Evolutionary conservation across 2,888 invertebrate genomes (phyloP), one percentile per base, ranked within the genome.

Genomic region (Carterocephalus palaemon): DNA sequence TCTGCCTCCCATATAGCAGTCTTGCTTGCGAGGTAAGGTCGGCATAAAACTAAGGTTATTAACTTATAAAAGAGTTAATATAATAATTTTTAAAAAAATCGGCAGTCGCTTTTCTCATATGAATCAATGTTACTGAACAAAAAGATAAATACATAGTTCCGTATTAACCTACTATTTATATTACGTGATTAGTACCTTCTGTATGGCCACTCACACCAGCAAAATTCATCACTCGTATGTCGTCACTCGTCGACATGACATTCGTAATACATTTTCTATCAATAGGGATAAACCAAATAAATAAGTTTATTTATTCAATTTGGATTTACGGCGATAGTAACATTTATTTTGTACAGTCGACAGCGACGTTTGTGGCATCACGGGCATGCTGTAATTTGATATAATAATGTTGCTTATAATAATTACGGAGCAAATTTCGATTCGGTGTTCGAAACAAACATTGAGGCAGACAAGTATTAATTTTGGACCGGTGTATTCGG

Each of bases 361-460:
- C 15, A 29, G n/a, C n/a, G 36, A 24, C 36, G 24, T n/a, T 37
- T 17, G 16, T 22, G 13, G 8, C 36, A 9, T 15, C 9, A 15
- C 23, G 36, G 23, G 36, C 36, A 15, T 23, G 7, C 36, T 23
- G 36, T 36, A 36, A 36, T 36, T 36, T 36, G 36, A 36, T 36
- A 36, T 36, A 36, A 36, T 36, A 36, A 36, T 36, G 36, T 36
- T 36, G 36, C 36, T 36, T 36, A 36, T 36, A 36, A 36, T 36
- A 36, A 36, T 36, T 36, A 36, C 23, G 36, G 23, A 36, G 36
- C 36, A 23, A 36, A 36, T 24, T 36, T 23, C 36, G 36, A 36
- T 36, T 36, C 36, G 36, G 36, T 36, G 36, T 23, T 36, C 23
- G 15, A 8, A 36, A 36, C 36, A 36, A 36, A 36, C 9, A 23